Evolutionary conservation across 2,888 invertebrate species (phyloP).

Genomic region (Lasiommata megera): DNA sequence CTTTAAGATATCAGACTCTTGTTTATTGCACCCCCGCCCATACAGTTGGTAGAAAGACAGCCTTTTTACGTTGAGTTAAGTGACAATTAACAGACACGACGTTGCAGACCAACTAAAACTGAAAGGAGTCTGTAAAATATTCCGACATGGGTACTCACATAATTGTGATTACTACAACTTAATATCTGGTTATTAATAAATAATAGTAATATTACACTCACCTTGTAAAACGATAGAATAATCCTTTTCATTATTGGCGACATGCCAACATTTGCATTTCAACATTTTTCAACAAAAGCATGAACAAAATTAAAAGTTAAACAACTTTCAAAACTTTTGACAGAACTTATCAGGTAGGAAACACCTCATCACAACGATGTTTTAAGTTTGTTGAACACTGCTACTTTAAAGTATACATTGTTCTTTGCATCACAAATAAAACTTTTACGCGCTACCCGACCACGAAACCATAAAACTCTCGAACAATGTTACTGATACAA

Average conservation of each 20-base stretch:
- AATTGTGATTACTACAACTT: too few species aligned
- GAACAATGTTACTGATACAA: background rate
- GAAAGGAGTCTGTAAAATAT: too few species aligned
- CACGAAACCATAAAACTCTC: background rate
- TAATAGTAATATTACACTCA: conserved; percentile 27
- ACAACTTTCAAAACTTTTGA: conserved; percentile 58
- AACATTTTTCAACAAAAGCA: conserved; percentile 39
- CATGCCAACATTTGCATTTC: conserved; percentile 28
- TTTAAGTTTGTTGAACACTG: background rate
- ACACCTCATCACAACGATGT: conserved; percentile 41
- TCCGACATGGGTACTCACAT: too few species aligned
- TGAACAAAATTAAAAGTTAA: conserved; percentile 48
- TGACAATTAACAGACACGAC: too few species aligned
- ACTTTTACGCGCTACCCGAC: background rate
- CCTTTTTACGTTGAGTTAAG: too few species aligned
- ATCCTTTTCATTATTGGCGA: conserved; percentile 21
- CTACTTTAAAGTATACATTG: background rate
- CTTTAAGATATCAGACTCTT: too few species aligned
- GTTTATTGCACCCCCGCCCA: too few species aligned
- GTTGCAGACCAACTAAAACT: too few species aligned
- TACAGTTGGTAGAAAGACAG: too few species aligned
- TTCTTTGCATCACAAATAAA: background rate
- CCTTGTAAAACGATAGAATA: conserved; percentile 30
- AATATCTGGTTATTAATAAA: background rate
- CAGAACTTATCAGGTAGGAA: conserved; percentile 45